Conservation (phyloP, 37 sponge, comb jelly and placozoan species). For the Haliclona indistincta region DNA sequence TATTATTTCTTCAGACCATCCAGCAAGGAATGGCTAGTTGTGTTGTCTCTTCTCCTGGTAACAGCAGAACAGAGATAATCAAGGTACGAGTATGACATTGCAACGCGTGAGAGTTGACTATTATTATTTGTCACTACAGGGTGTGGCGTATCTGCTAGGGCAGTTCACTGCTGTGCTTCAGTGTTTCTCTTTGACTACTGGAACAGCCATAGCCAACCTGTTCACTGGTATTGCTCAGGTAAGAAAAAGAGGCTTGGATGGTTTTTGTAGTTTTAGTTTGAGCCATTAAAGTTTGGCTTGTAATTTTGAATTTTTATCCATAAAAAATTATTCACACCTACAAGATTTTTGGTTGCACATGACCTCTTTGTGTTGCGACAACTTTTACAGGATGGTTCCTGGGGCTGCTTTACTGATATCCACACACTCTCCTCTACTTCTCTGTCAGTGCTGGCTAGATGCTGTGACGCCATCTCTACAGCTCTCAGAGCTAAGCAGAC, state of each 20-base stretch:
- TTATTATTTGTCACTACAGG: constrained; percentile 13
- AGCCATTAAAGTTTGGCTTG: too few relatives aligned
- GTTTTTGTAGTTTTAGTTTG: too few relatives aligned
- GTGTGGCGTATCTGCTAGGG: constrained; percentile 63
- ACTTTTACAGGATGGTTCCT: constrained; percentile 55
- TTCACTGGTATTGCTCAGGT: constrained; percentile 66
- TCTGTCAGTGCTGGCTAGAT: constrained; percentile 62
- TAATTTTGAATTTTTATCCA: too few relatives aligned
- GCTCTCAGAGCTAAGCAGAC: constrained; percentile 40
- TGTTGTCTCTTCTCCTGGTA: neutral
- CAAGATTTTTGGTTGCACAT: neutral
- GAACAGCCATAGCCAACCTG: constrained; percentile 20
- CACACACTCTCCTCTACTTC: constrained; percentile 22
- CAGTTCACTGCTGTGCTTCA: constrained; percentile 34
- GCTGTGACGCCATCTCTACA: constrained; percentile 47
- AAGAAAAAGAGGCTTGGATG: neutral
- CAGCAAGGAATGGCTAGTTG: neutral
- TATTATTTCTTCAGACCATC: too few relatives aligned
- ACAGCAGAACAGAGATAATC: neutral
- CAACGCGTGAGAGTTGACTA: neutral
- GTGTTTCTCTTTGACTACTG: constrained; percentile 44
- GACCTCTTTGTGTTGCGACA: neutral
- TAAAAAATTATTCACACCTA: too few relatives aligned
- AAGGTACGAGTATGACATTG: neutral
- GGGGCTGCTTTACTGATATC: constrained; percentile 75